Evolutionary conservation across 1,140 invertebrate species (phyloP), one percentile per base, ranked within the genome.

Genomic region (Cyphomyrmex costatus): DNA sequence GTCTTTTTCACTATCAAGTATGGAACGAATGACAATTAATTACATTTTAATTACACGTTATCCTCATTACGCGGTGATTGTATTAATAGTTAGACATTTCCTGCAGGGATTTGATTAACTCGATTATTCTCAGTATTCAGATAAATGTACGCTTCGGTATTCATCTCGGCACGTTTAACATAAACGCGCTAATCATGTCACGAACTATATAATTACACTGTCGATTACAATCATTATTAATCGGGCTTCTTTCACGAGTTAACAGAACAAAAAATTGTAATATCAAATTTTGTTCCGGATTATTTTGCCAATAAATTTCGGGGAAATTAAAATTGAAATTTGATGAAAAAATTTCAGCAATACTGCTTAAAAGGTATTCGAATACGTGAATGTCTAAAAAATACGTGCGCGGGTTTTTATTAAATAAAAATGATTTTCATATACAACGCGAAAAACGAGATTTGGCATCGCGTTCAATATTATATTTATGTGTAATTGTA

Each of bases 11-110:
- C 84, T 79, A 85, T 65, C 51, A 63, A 66, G 76, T 60, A 21
- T 27, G 42, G 58, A 49, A 78, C 60, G 36, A 78, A 65, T 79
- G 86, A 85, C 86, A 87, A 85, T 85, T 87, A 89, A 87, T 89
- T 87, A 76, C 68, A 66, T 58, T 63, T 89, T 85, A 89, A 80
- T 89, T 89, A 85, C 65, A 70, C 78, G 78, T 80, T 82, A 58
- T 68, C 61, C 78, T 53, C 70, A 30, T 51, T 60, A 77, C 42
- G 56, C 66, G 10, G 14, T 51, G 24, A 60, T 70, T 80, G 21
- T 56, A 80, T 80, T 80, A 80, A 80, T 80, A 80, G 65, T 80
- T 70, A 71, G 65, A 70, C 78, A 71, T 80, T 80, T 80, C 33
- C 65, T 70, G 33, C 49, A 80, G 33, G 53, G 53, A 56, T 80